Base-by-base conservation (phyloP, 2,888 invertebrate species). In the Halictus ligatus region DNA sequence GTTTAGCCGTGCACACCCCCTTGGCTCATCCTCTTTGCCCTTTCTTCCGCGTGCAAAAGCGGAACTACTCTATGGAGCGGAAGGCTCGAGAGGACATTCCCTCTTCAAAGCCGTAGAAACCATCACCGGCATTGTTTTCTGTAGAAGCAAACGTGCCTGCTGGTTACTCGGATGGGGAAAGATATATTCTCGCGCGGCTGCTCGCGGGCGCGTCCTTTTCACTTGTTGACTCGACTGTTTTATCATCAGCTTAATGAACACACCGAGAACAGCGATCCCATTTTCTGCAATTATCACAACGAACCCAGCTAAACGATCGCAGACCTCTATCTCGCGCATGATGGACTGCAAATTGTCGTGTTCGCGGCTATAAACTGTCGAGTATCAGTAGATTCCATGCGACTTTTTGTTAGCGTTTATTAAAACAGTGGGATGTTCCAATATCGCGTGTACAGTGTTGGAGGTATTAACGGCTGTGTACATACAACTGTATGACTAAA, bases 71-170 rank as follows among this genome's bases (percentile, higher is more conserved):
- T 58, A 80, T 83, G 81, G 69, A 75, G 77, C 72, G 85, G 84
- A 81, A 86, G 83, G 50, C 88, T 84, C 88, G 54, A 54, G 54
- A 54, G 81, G 86, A 89, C 81, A 73, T 86, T 84, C 82, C 80
- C 79, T 84, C 88, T 89, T 85, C 83, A 89, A 82, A 86, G 80
- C 81, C 75, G 8, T 79, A 81, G 81, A 82, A 80, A 74, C 73
- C 73, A 74, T 71, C 73, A 7, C 60, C 29, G 10, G 60, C 2
- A 60, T 25, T 60, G 60, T 54, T 60, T 60, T 29, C 60, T 4
- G 60, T 29, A 25, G 60, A 25, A 60, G 13, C 25, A 25, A 13
- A 13, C 60, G 25, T 60, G 60, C 25, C 60, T 25, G 60, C 25
- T 25, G 60, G 29, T 25, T 60, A 29, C 25, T 60, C 60, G 60